These are phyloP conservation scores for Cnemophilus loriae DNA, from an alignment of 2,113 vertebrate genomes.

Conservation along the genomic window DNA sequence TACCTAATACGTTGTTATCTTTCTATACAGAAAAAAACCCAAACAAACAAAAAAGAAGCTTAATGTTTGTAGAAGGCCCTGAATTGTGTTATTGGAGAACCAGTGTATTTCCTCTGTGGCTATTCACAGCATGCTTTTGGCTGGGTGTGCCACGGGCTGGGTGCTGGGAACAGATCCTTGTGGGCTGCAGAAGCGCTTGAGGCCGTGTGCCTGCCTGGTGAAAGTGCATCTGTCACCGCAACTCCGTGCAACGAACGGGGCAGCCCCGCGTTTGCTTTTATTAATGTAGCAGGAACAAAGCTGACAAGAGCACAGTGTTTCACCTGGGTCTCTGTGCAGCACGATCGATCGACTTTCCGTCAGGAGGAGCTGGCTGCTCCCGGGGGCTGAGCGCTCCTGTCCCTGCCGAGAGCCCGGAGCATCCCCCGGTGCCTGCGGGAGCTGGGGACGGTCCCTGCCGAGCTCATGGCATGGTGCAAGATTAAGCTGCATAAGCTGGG, in stretches of 20 bases:
- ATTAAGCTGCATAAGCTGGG: background rate
- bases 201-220: fast-evolving
- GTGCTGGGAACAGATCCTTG: background rate
- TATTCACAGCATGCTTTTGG: background rate
- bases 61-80: background rate
- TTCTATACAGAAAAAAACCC: background rate
- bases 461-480: fast-evolving
- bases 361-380: background rate
- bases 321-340: background rate
- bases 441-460: background rate
- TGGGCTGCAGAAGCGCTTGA: background rate
- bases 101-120: background rate
- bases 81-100: background rate
- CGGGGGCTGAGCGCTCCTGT: background rate
- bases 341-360: background rate
- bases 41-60: background rate
- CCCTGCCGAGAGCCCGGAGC: background rate
- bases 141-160: fast-evolving
- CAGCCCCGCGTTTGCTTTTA: background rate
- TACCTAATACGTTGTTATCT: background rate
- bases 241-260: fast-evolving
- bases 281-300: background rate
- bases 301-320: background rate
- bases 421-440: background rate
- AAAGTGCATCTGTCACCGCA: background rate